Evolutionary conservation across 2,113 vertebrate species (phyloP).

Genomic region (Aegotheles bennettii): DNA sequence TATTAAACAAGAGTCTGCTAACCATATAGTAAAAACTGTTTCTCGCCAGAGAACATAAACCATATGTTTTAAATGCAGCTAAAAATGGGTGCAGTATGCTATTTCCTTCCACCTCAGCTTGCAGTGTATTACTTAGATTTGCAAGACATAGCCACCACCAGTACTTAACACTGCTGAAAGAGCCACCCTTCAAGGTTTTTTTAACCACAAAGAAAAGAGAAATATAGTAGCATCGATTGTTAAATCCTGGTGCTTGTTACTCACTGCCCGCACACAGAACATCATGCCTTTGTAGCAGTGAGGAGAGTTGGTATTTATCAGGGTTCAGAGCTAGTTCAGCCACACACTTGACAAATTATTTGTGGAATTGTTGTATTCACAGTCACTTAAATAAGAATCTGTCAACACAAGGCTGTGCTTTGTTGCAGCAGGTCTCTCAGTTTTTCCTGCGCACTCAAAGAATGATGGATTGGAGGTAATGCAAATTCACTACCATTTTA

Average conservation of each 20-base stretch:
- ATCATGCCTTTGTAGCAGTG: constrained; percentile 71
- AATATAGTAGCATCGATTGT: constrained; percentile 77
- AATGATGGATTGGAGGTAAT: constrained; percentile 97
- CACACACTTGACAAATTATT: constrained; percentile 99
- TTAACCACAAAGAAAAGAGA: constrained; percentile 72
- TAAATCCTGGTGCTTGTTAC: constrained; percentile 73
- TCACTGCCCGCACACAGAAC: constrained; percentile 67
- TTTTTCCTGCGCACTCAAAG: constrained; percentile 80
- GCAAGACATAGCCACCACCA: background rate
- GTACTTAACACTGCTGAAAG: constrained; percentile 39
- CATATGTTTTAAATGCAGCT: background rate
- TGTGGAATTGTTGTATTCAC: constrained; percentile 99
- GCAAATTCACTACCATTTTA: constrained; percentile 99
- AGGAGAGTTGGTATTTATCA: constrained; percentile 83
- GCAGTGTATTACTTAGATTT: background rate
- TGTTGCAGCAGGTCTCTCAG: constrained; percentile 80
- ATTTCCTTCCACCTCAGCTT: constrained; percentile 8
- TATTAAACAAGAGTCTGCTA: constrained; percentile 60
- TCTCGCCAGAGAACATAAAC: constrained; percentile 9
- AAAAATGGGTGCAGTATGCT: constrained; percentile 1
- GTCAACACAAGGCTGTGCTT: constrained; percentile 89
- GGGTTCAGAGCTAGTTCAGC: constrained; percentile 98
- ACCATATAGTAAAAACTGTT: constrained; percentile 25
- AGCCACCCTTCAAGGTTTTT: constrained; percentile 63
- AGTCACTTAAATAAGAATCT: constrained; percentile 99